Conservation (phyloP, 1,140 invertebrate genomes). For the Lordiphosa clarofinis region DNA sequence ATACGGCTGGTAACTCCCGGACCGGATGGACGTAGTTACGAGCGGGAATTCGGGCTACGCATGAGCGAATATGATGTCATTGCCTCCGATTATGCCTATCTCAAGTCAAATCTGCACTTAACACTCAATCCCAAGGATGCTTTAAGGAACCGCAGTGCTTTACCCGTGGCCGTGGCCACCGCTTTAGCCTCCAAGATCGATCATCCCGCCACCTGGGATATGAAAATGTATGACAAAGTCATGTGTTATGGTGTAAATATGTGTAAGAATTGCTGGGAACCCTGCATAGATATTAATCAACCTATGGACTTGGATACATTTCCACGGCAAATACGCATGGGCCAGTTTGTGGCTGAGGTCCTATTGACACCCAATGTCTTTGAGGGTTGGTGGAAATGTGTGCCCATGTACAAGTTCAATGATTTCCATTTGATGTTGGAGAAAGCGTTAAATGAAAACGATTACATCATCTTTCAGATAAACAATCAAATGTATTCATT, state of each 20-base stretch:
- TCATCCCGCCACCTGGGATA: conserved; percentile 72
- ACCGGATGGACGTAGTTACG: conserved; percentile 27
- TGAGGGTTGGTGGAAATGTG: conserved; percentile 70
- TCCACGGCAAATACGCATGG: conserved; percentile 59
- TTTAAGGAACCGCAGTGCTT: conserved; percentile 61
- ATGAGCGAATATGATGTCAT: conserved; percentile 65
- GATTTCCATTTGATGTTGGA: conserved; percentile 61
- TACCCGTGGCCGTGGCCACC: conserved; percentile 58
- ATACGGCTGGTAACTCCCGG: conserved; percentile 50
- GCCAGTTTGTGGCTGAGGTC: conserved; percentile 58
- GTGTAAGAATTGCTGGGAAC: conserved; percentile 72
- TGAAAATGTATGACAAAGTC: conserved; percentile 66
- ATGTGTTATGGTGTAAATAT: conserved; percentile 71
- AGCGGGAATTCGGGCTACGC: conserved; percentile 55
- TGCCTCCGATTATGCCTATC: conserved; percentile 66
- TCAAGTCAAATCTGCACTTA: conserved; percentile 62
- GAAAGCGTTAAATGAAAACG: conserved; percentile 38
- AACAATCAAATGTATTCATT: conserved; percentile 72
- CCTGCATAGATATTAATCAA: conserved; percentile 40
- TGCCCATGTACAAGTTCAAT: conserved; percentile 68
- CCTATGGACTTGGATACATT: conserved; percentile 65
- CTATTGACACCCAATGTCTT: conserved; percentile 48
- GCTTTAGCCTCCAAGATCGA: conserved; percentile 68
- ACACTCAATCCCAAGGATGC: conserved; percentile 55
- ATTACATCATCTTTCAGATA: conserved; percentile 68